These are phyloP conservation scores for Criorhina ranunculi DNA, from an alignment of 2,888 invertebrate species.

Conservation along the genomic window DNA sequence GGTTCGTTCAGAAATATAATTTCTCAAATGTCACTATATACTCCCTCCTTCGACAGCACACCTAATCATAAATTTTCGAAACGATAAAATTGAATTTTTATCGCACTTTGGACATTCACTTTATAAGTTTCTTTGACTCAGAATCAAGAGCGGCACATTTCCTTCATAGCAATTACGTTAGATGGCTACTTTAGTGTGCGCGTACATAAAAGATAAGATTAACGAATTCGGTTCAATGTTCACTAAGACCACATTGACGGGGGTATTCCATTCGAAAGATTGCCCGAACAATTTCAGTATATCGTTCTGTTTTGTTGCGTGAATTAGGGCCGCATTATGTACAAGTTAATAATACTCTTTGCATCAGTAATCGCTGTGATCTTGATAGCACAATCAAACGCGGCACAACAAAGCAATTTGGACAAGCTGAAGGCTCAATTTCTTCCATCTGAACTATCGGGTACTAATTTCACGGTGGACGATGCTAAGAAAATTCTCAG, in stretches of 20 bases:
- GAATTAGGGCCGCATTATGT: slow-evolving; percentile 30
- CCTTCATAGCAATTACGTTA: background rate
- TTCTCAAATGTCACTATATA: background rate
- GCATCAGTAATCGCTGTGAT: slow-evolving; percentile 22
- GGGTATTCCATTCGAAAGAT: slow-evolving; percentile 13
- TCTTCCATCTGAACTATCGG: slow-evolving; percentile 80
- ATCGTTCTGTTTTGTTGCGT: slow-evolving; percentile 21
- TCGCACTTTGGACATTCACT: slow-evolving; percentile 44
- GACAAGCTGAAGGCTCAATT: slow-evolving; percentile 80
- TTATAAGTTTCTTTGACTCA: slow-evolving; percentile 21
- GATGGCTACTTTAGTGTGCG: slow-evolving; percentile 13
- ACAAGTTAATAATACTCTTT: slow-evolving; percentile 40
- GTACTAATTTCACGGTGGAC: slow-evolving; percentile 82
- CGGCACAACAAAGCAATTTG: slow-evolving; percentile 77
- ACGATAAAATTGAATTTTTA: slow-evolving; percentile 24
- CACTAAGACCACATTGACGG: slow-evolving; percentile 1
- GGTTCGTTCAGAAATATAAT: too few relatives aligned
- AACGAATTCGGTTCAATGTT: slow-evolving; percentile 60
- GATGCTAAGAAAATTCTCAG: slow-evolving; percentile 86
- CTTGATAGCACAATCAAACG: slow-evolving; percentile 43
- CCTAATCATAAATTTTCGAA: slow-evolving; percentile 28
- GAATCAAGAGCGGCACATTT: slow-evolving; percentile 10
- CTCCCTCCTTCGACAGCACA: slow-evolving; percentile 1
- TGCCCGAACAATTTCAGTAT: slow-evolving; percentile 20
- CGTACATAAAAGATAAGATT: slow-evolving; percentile 58